Evolutionary conservation across 2,797 vertebrate species (phyloP).

Genomic region (Lemur catta): DNA sequence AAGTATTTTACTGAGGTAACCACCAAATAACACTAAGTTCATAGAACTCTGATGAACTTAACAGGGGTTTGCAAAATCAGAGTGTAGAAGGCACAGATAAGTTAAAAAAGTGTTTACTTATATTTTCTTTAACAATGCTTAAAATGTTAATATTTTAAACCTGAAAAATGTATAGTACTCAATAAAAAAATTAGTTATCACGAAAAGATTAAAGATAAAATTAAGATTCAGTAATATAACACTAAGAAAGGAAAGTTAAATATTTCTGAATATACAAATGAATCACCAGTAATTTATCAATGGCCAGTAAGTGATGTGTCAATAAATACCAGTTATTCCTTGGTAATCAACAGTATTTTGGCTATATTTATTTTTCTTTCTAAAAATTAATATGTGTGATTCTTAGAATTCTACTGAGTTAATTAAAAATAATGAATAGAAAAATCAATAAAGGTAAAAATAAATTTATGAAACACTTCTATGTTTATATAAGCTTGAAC

Average conservation of each 20-base stretch:
- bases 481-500: background rate
- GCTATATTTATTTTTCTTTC: background rate
- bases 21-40: background rate
- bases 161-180: background rate
- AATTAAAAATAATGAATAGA: background rate
- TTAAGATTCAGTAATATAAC: background rate
- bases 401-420: background rate
- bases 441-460: background rate
- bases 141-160: background rate
- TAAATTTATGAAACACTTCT: background rate
- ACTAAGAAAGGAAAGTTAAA: background rate
- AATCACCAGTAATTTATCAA: conserved; percentile 5
- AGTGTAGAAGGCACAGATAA: background rate
- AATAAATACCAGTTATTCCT: background rate
- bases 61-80: background rate
- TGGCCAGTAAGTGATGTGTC: background rate
- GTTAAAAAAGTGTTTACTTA: background rate
- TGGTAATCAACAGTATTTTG: background rate
- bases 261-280: conserved; percentile 17
- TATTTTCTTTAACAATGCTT: background rate
- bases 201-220: background rate
- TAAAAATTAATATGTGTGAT: background rate
- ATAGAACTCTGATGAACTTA: background rate
- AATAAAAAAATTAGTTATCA: background rate
- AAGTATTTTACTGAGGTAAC: background rate